Conservation (phyloP, 1,140 invertebrate species). For the Euglossa dilemma region DNA sequence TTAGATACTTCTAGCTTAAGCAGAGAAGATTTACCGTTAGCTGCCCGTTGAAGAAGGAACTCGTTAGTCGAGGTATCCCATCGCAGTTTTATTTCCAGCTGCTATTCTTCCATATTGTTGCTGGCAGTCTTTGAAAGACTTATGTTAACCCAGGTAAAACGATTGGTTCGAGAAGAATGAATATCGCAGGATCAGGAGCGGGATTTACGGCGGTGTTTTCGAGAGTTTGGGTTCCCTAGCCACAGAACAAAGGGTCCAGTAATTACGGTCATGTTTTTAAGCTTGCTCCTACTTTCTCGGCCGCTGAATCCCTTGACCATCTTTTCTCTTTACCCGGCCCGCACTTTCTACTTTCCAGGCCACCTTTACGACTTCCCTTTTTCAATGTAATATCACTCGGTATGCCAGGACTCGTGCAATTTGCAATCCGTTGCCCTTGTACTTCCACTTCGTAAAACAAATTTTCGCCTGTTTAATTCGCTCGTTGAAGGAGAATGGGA, state of each 20-base stretch:
- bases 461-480: neutral
- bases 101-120: neutral
- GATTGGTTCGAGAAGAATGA: slow-evolving; percentile 28
- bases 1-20: no score
- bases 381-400: slow-evolving; percentile 4
- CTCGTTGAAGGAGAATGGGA: neutral
- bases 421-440: slow-evolving; percentile 2
- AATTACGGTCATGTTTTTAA: slow-evolving; percentile 63
- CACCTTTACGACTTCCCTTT: neutral
- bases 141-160: neutral
- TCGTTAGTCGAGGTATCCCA: neutral
- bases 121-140: neutral
- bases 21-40: no score
- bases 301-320: slow-evolving; percentile 18
- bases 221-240: neutral
- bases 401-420: neutral
- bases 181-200: slow-evolving; percentile 52
- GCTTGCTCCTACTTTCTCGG: slow-evolving; percentile 8
- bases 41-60: neutral
- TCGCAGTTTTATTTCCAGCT: neutral
- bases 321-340: slow-evolving; percentile 1
- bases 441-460: slow-evolving; percentile 7
- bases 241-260: slow-evolving; percentile 47
- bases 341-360: neutral
- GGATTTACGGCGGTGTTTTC: slow-evolving; percentile 59